Evolutionary conservation across 1,140 invertebrate genomes (phyloP), one percentile per base, ranked within the genome.

Genomic region (Ceratitis capitata): DNA sequence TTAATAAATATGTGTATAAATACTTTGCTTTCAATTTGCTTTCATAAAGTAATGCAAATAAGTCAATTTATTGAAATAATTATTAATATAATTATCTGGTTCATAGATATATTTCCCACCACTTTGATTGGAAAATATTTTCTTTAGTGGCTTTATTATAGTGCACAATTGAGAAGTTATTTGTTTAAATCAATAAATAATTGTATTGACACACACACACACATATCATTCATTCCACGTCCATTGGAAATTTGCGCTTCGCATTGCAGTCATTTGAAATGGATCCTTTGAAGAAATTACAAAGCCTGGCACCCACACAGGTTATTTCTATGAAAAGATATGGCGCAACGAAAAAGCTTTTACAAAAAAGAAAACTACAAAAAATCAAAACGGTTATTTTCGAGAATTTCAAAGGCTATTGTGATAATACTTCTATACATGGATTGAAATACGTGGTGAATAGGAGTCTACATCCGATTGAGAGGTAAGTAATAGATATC

Each of bases 371-470:
- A 45, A 78, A 39, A 35, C 29, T 69, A 4, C 14, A 69, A 45
- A 78, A 47, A 78, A 10, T 82, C 35, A 83, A 83, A 85, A 19
- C 29, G 3, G 29, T 84, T 29, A 29, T 85, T 3, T 12, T 16
- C 6, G n/a, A 83, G 39, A 86, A 86, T 84, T 78, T 82, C 9
- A 45, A 84, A 47, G 85, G 84, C 32, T 86, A 85, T 82, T 86
- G 84, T 26, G 51, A 58, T 2, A 74, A 86, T 84, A 82, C 86
- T 35, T 82, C 86, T 2, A 45, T 86, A 19, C 86, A 86, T 51
- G 86, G 86, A 19, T 19, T 86, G 14, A 86, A 86, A 86, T 86
- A 86, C 26, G 29, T 85, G n/a, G 86, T 64, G 23, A 82, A 85
- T 53, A 45, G 84, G 32, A 58, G 61, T 53, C 61, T 86, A 14